Evolutionary conservation across 2,888 invertebrate species (phyloP), one percentile per base, ranked within the genome.

Genomic region (Pterostichus madidus): DNA sequence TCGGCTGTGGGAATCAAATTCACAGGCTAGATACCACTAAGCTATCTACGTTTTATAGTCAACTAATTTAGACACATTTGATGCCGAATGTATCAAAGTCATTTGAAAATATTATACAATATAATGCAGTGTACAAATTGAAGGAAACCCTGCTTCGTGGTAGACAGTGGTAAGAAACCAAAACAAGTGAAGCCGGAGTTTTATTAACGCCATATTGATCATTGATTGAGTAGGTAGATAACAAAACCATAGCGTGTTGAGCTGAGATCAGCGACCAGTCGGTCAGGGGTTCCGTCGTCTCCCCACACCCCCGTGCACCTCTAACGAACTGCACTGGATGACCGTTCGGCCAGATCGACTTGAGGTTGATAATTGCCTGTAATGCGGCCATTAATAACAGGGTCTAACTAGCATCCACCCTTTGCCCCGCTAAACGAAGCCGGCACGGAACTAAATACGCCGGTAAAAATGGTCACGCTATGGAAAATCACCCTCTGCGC

Each of bases 281-380:
- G 35, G 76, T 77, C n/a, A 53, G 31, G 77, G 77, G 52, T 77
- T 53, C 52, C 46, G 68, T 31, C 46, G 46, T 31, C 35, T 64
- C 13, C 32, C 61, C 39, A 17, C 17, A 10, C 44, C 68, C 17
- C 68, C 17, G 5, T 5, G 6, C 64, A 10, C 56, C 56, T 2
- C 5, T 56, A 24, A 56, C 80, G 71, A 39, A 68, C 56, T 53
- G 81, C 73, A 59, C 46, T 59, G 75, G 61, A 75, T 46, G 73
- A 75, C 59, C 59, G 61, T 81, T 81, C 59, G 73, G 49, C 59
- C 44, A 81, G 75, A 61, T 75, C 81, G 81, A 81, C 73, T 75
- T 56, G 61, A 59, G 81, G 73, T 49, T 81, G 81, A 81, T 81
- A 81, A 81, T 81, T 81, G 81, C 81, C 75, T 75, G 81, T 81